A percentile compares a stretch with the other conserved stretches of the same genome.
phyloP scores from a whole-genome alignment of 2,797 vertebrate genomes.

The Pangasius sanitwongsei region DNA sequence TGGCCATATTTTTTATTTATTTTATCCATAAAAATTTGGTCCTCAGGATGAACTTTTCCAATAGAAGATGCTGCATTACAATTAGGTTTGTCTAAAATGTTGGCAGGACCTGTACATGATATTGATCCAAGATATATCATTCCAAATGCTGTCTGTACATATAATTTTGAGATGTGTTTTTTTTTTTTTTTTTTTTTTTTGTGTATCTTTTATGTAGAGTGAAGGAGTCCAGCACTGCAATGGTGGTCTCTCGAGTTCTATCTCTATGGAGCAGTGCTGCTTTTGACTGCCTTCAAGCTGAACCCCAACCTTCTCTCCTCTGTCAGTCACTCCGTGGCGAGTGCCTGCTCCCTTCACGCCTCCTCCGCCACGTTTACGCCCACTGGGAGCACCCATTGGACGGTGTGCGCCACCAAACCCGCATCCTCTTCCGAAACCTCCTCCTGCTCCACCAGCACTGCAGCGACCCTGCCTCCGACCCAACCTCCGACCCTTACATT shows the following conservation, averaged over 20 bases:
- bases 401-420: conserved; percentile 90
- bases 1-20: not conserved
- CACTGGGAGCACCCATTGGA: conserved; percentile 97
- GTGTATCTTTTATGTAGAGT: conserved; percentile 71
- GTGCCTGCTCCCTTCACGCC: conserved; percentile 70
- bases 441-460: conserved; percentile 81
- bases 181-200: conserved; percentile 21
- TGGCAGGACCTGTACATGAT: not conserved
- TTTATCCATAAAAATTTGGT: not conserved
- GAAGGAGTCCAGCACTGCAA: conserved; percentile 87
- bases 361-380: conserved; percentile 89
- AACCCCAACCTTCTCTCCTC: conserved; percentile 69
- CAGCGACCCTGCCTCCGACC: conserved; percentile 42
- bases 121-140: not conserved
- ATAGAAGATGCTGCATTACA: not conserved
- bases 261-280: conserved; percentile 87
- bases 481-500: conserved; percentile 77
- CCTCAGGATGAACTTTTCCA: not conserved
- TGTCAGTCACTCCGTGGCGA: conserved; percentile 75
- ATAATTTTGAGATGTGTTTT: not conserved
- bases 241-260: conserved; percentile 86
- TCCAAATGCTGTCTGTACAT: not conserved
- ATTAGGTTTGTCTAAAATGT: not conserved
- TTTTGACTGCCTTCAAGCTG: conserved; percentile 75
- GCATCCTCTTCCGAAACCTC: conserved; percentile 86